A percentile compares a stretch with the other conserved stretches of the same genome.
Evolutionary conservation across 2,797 vertebrate species (phyloP).

Genomic region (Danio aesculapii): DNA sequence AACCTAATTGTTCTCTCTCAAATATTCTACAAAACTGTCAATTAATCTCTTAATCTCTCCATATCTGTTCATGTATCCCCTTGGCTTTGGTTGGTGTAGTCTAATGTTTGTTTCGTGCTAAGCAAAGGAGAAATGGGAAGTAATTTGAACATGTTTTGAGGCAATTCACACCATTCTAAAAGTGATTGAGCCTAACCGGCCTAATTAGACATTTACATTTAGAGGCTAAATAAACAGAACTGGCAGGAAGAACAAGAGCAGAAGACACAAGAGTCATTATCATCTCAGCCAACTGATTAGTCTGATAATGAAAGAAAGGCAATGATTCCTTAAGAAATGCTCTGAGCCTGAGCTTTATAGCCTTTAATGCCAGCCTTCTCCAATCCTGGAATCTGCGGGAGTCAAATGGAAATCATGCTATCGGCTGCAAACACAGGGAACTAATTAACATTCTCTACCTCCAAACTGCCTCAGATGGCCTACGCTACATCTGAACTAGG

Average conservation of each 20-base stretch:
- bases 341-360: conserved; percentile 45
- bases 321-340: conserved; percentile 50
- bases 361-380: conserved; percentile 44
- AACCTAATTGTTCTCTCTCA: conserved; percentile 8
- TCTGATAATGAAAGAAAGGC: conserved; percentile 55
- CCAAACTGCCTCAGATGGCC: conserved; percentile 55
- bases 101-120: conserved; percentile 61
- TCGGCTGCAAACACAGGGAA: conserved; percentile 69
- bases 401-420: conserved; percentile 62
- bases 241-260: conserved; percentile 46
- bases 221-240: conserved; percentile 58
- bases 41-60: conserved; percentile 36
- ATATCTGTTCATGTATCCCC: conserved; percentile 48
- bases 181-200: conserved; percentile 61
- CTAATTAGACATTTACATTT: conserved; percentile 63
- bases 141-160: conserved; percentile 60
- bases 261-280: conserved; percentile 47
- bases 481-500: not conserved
- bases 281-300: conserved; percentile 54
- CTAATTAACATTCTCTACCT: conserved; percentile 69
- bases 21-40: not conserved
- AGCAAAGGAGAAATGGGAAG: conserved; percentile 39
- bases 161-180: conserved; percentile 55
- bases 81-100: conserved; percentile 42
- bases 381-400: conserved; percentile 52